phyloP scores from a whole-genome alignment of 2,888 invertebrate species.

The Meliscaeva auricollis region DNA sequence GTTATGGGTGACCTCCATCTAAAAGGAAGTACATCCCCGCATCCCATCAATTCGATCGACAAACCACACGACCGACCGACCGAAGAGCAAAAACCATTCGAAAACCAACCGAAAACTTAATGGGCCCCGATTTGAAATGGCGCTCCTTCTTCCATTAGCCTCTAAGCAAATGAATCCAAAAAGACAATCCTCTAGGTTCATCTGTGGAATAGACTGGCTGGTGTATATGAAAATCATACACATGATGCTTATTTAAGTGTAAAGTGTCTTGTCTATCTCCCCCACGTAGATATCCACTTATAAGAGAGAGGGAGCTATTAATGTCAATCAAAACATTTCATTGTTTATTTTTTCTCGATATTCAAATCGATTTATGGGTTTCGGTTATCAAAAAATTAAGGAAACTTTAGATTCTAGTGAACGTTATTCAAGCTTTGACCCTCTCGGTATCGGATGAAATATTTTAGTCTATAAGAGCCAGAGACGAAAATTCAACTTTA shows the following conservation, averaged over 20 bases:
- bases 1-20: conserved; percentile 29
- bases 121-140: conserved; percentile 68
- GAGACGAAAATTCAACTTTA: no score
- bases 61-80: no score
- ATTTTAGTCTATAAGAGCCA: no score
- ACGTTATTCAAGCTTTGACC: no score
- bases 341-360: conserved; percentile 33
- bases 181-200: conserved; percentile 70
- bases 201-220: no score
- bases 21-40: no score
- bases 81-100: not conserved
- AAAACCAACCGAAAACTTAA: conserved; percentile 64
- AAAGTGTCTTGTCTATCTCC: conserved; percentile 6
- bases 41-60: no score
- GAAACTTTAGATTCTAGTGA: no score
- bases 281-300: not conserved
- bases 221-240: not conserved
- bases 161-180: not conserved
- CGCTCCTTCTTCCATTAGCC: conserved; percentile 66
- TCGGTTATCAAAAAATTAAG: no score
- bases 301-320: conserved; percentile 42
- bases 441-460: no score
- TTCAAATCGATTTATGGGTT: not conserved
- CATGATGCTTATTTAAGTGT: conserved; percentile 15
- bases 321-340: conserved; percentile 71